These are phyloP conservation scores for Alloscopus bannaensis DNA, from an alignment of 2,888 invertebrate species.

Conservation along the genomic window DNA sequence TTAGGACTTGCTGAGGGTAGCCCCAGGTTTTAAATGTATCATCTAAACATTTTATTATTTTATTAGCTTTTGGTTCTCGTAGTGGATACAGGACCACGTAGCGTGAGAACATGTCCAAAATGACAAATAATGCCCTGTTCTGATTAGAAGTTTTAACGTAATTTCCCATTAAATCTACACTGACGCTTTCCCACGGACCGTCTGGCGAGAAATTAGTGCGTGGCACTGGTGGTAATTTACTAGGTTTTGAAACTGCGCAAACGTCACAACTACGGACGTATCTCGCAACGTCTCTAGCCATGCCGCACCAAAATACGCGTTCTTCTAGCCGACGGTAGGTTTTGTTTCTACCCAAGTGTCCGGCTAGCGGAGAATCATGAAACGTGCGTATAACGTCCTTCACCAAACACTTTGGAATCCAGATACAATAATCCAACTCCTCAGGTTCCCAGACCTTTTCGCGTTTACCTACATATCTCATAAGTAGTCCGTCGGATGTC, in stretches of 20 bases:
- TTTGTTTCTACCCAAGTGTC: constrained; percentile 60
- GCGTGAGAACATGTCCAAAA: constrained; percentile 41
- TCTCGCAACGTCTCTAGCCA: constrained; percentile 42
- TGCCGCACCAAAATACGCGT: constrained; percentile 47
- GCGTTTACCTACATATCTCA: constrained; percentile 33
- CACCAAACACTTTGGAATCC: constrained; percentile 39
- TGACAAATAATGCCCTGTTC: constrained; percentile 42
- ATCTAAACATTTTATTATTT: constrained; percentile 36
- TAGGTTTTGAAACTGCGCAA: constrained; percentile 54
- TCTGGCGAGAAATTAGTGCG: not conserved
- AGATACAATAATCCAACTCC: constrained; percentile 35
- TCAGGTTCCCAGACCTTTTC: constrained; percentile 55
- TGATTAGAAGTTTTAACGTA: constrained; percentile 29
- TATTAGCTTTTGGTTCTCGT: constrained; percentile 27
- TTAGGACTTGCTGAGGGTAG: constrained; percentile 21
- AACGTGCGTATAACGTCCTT: constrained; percentile 29
- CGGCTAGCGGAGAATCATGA: constrained; percentile 38
- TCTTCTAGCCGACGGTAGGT: constrained; percentile 49
- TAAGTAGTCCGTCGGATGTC: constrained; percentile 7
- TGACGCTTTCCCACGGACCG: constrained; percentile 33
- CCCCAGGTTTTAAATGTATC: constrained; percentile 42
- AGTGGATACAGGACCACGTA: constrained; percentile 57
- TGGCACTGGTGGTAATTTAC: not conserved
- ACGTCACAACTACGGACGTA: constrained; percentile 51
- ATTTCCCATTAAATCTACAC: constrained; percentile 61